phyloP scores from a whole-genome alignment of 2,888 invertebrate genomes.

The Nephrotoma flavescens region DNA sequence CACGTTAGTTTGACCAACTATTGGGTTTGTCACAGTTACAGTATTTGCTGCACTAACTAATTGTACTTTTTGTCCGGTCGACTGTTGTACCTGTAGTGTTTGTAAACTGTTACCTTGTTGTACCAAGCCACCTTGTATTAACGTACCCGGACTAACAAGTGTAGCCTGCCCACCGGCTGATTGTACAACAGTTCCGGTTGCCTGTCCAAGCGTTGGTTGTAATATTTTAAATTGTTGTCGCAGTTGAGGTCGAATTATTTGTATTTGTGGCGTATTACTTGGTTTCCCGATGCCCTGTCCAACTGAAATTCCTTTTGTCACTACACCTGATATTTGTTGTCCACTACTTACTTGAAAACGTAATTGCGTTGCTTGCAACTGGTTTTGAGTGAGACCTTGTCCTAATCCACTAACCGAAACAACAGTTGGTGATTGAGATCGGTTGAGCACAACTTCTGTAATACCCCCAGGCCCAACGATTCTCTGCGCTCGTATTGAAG shows the following conservation, averaged over 20 bases:
- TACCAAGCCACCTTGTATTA: slow-evolving; percentile 28
- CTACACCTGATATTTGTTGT: slow-evolving; percentile 23
- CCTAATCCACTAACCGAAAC: slow-evolving; percentile 30
- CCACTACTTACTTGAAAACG: slow-evolving; percentile 25
- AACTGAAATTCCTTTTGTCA: slow-evolving; percentile 28
- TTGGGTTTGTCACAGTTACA: slow-evolving; percentile 15
- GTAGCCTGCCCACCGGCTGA: slow-evolving; percentile 24
- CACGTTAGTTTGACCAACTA: slow-evolving; percentile 20
- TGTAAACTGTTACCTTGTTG: slow-evolving; percentile 18
- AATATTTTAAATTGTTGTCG: slow-evolving; percentile 26
- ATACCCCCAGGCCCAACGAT: slow-evolving; percentile 26
- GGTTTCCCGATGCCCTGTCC: slow-evolving; percentile 25
- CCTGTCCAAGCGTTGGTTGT: slow-evolving; percentile 16
- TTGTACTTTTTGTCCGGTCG: slow-evolving; percentile 27
- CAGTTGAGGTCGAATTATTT: slow-evolving; percentile 23
- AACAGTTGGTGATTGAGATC: slow-evolving; percentile 28
- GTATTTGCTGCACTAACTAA: slow-evolving; percentile 19
- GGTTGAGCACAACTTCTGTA: slow-evolving; percentile 29
- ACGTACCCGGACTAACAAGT: slow-evolving; percentile 26
- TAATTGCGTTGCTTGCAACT: slow-evolving; percentile 28
- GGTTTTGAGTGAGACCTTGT: slow-evolving; percentile 23
- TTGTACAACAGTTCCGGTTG: slow-evolving; percentile 22
- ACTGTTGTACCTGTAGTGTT: slow-evolving; percentile 24
- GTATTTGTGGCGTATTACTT: slow-evolving; percentile 25
- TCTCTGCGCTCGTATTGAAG: slow-evolving; percentile 27